phyloP scores from a whole-genome alignment of 2,113 vertebrate species.

The Grus americana region DNA sequence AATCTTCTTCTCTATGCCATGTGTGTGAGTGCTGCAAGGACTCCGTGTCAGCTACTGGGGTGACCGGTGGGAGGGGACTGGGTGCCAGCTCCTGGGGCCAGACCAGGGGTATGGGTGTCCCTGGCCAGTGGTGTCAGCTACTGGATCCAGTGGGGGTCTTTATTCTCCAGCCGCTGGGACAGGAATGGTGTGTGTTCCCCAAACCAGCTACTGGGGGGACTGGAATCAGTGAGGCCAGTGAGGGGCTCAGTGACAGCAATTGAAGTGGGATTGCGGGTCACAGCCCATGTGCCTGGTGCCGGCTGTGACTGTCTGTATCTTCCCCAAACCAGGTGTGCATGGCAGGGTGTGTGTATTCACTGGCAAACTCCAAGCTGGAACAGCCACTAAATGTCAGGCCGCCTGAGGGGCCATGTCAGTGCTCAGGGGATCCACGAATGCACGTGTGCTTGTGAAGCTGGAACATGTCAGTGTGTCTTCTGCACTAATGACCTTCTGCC shows the following conservation, averaged over 20 bases:
- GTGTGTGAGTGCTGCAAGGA: not conserved
- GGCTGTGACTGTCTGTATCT: not conserved
- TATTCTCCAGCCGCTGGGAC: not conserved
- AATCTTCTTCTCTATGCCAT: too few species aligned
- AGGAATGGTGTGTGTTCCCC: not conserved
- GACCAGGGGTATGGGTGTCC: not conserved
- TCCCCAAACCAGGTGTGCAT: not conserved
- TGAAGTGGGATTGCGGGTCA: not conserved
- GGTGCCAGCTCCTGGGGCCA: not conserved
- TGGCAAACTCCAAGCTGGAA: not conserved
- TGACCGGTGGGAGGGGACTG: too few species aligned
- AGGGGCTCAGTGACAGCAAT: not conserved
- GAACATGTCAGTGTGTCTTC: too few species aligned
- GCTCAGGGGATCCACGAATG: rapidly evolving
- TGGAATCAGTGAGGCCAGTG: rapidly evolving
- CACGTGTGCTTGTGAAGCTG: rapidly evolving
- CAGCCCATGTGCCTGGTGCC: not conserved
- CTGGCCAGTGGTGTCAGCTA: not conserved
- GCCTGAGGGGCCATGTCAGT: not conserved
- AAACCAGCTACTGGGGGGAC: not conserved
- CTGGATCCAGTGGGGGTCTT: not conserved
- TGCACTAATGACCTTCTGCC: not conserved
- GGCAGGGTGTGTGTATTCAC: too few species aligned
- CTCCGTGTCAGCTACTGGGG: not conserved
- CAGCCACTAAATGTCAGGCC: not conserved